Conservation (phyloP, 2,888 invertebrate species). For the Pheosia tremula region DNA sequence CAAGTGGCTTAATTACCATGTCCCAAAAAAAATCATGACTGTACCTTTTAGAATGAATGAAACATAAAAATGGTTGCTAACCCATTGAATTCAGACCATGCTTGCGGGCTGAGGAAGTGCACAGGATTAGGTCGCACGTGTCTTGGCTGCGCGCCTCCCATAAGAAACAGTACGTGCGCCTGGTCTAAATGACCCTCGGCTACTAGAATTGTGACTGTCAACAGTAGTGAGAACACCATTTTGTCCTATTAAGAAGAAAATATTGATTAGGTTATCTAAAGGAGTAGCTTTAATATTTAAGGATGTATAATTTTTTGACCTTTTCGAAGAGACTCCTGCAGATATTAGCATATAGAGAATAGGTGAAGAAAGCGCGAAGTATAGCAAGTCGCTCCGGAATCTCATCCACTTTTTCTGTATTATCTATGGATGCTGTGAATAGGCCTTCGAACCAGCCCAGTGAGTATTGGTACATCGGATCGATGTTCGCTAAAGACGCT, state of each 20-base stretch:
- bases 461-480: slow-evolving; percentile 99
- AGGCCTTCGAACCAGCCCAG: slow-evolving; percentile 97
- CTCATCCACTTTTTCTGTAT: slow-evolving; percentile 93
- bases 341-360: slow-evolving; percentile 95
- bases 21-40: too few species aligned
- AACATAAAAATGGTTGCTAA: slow-evolving; percentile 26
- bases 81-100: slow-evolving; percentile 77
- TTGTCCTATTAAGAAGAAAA: slow-evolving; percentile 87
- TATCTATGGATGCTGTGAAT: slow-evolving; percentile 93
- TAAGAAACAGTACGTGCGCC: slow-evolving; percentile 92
- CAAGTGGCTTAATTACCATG: too few species aligned
- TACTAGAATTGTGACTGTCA: slow-evolving; percentile 89
- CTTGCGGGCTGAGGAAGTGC: slow-evolving; percentile 67
- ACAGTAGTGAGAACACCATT: slow-evolving; percentile 92
- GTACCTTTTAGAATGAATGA: neutral
- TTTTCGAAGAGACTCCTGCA: slow-evolving; percentile 97
- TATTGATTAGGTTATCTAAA: neutral
- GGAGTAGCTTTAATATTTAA: neutral
- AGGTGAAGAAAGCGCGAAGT: slow-evolving; percentile 92
- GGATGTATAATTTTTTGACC: slow-evolving; percentile 61
- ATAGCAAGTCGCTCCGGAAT: slow-evolving; percentile 89
- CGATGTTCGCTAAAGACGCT: slow-evolving; percentile 94
- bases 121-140: slow-evolving; percentile 65
- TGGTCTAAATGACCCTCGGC: slow-evolving; percentile 85
- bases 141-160: slow-evolving; percentile 89